Conservation (phyloP, 2,797 vertebrate genomes). For the Limosa lapponica region DNA sequence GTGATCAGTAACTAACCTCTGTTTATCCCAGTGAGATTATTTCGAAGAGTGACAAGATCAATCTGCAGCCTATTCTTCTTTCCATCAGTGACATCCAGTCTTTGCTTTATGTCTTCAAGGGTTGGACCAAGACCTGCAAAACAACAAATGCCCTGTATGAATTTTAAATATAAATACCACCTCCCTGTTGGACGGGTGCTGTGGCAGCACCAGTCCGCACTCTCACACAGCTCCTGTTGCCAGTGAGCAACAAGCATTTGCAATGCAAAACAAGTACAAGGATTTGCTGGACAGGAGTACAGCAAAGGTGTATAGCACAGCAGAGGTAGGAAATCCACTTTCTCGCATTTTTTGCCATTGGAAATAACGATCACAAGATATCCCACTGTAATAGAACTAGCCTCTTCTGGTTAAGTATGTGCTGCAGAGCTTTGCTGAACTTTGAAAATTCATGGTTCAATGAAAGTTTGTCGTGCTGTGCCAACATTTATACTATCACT, state of each 20-base stretch:
- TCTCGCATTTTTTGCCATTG: background rate
- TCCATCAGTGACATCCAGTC: slow-evolving; percentile 72
- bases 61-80: slow-evolving; percentile 82
- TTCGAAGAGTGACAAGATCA: slow-evolving; percentile 77
- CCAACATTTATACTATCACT: background rate
- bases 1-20: slow-evolving; percentile 78
- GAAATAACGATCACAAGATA: background rate
- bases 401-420: background rate
- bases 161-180: background rate
- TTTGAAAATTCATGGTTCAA: background rate
- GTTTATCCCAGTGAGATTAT: slow-evolving; percentile 77
- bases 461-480: background rate
- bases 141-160: background rate
- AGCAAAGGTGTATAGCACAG: background rate
- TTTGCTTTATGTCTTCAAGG: slow-evolving; percentile 79
- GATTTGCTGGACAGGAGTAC: background rate
- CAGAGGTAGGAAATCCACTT: background rate
- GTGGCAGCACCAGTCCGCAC: background rate
- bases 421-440: background rate
- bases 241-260: background rate
- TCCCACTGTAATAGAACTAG: background rate
- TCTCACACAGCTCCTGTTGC: background rate
- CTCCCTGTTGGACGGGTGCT: background rate
- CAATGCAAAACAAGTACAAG: background rate
- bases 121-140: slow-evolving; percentile 75